Percentiles rank a stretch among this genome's conserved stretches.
Evolutionary conservation across 2,797 vertebrate genomes (phyloP).

Genomic region (Heteromormyrus szaboi): DNA sequence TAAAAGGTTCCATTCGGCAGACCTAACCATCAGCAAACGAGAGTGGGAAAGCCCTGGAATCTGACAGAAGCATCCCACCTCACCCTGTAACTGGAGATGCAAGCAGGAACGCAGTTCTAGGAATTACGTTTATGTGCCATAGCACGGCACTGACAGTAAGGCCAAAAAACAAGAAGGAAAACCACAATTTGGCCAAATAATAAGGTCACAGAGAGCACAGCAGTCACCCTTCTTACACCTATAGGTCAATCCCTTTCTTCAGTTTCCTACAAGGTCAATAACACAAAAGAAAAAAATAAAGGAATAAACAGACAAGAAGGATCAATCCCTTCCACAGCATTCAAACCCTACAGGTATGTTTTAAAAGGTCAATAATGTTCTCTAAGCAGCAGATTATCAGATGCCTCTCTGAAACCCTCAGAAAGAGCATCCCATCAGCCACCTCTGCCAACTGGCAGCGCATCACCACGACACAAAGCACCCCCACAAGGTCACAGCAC

Average conservation of each 20-base stretch:
- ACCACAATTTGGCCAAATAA: conserved; percentile 58
- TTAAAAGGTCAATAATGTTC: conserved; percentile 97
- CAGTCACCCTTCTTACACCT: conserved; percentile 59
- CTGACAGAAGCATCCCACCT: not conserved
- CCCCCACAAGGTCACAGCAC: conserved; percentile 88
- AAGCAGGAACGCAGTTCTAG: conserved; percentile 34
- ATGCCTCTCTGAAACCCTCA: conserved; percentile 82
- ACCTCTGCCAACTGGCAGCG: conserved; percentile 70
- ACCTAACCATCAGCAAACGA: conserved; percentile 47
- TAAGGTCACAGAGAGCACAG: conserved; percentile 66
- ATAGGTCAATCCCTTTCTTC: conserved; percentile 71
- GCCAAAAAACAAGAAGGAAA: conserved; percentile 41
- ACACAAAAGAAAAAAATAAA: not conserved
- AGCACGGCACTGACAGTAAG: conserved; percentile 42
- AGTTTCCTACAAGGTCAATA: conserved; percentile 64
- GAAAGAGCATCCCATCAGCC: conserved; percentile 89
- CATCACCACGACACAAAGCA: conserved; percentile 82
- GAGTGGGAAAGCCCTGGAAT: conserved; percentile 46
- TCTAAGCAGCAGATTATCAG: conserved; percentile 96
- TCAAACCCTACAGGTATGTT: conserved; percentile 89
- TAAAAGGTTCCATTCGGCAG: conserved; percentile 57
- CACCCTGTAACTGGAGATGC: conserved; percentile 53
- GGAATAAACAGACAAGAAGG: conserved; percentile 69
- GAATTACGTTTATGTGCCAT: conserved; percentile 33
- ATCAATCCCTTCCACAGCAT: conserved; percentile 88